Conservation (phyloP, 1,140 invertebrate genomes). For the Micrasema longulum region DNA sequence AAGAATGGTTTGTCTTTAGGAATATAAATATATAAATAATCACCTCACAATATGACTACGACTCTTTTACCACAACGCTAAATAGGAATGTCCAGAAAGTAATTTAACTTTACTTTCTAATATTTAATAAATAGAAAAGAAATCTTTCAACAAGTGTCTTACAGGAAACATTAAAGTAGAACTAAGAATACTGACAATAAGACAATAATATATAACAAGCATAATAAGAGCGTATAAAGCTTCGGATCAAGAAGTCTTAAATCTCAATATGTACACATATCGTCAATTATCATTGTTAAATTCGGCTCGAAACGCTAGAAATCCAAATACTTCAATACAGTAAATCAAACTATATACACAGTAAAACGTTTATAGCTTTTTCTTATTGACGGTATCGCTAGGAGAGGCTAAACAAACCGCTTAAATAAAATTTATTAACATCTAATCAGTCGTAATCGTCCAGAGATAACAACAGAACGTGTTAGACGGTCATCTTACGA, state of each 20-base stretch:
- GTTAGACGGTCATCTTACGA: too few species aligned
- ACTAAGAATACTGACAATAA: not conserved
- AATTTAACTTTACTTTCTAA: not conserved
- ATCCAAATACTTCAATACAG: not conserved
- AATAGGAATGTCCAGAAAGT: conserved; percentile 8
- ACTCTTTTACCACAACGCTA: not conserved
- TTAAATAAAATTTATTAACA: conserved; percentile 45
- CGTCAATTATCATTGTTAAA: conserved; percentile 16
- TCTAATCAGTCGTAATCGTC: conserved; percentile 53
- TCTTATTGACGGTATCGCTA: conserved; percentile 35
- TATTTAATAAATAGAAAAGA: not conserved
- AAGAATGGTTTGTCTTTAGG: too few species aligned
- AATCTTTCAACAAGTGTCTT: not conserved
- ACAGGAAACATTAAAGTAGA: not conserved
- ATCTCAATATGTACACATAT: conserved; percentile 41
- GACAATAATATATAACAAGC: conserved; percentile 11
- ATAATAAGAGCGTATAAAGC: conserved; percentile 30
- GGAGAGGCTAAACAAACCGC: conserved; percentile 31
- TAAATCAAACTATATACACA: conserved; percentile 26
- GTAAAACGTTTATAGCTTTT: conserved; percentile 1
- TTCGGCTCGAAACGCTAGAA: conserved; percentile 1
- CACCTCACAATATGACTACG: too few species aligned
- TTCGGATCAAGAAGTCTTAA: conserved; percentile 39
- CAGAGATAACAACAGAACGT: conserved; percentile 2
- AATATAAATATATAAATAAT: too few species aligned